Evolutionary conservation across 1,140 invertebrate species (phyloP), one percentile per base, ranked within the genome.

Genomic region (Theocolax elegans): DNA sequence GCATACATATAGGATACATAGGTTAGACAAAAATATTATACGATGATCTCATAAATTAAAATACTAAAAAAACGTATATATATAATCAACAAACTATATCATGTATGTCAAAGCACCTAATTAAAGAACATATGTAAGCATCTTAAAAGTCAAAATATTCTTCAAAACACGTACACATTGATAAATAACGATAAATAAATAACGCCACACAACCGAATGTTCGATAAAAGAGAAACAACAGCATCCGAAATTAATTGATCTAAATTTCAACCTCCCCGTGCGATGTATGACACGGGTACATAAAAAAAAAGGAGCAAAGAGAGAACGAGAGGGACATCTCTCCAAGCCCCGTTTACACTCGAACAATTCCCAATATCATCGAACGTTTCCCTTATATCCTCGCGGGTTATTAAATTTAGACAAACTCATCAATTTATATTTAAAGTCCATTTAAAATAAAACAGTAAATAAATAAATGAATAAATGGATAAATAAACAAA

Each of bases 291-390:
- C 56, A 68, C 66, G 29, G 17, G 27, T 25, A 21, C 31, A 51
- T 27, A 46, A n/a, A 19, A 35, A 44, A 60, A 60, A 51, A 49
- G 31, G 53, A 49, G 21, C 19, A 23, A 31, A 51, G 29, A 60
- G 44, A n/a, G n/a, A n/a, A 27, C 21, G 19, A 25, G 38, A 58
- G 54, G 31, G 31, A 54, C 27, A 29, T 62, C 56, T 44, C 31
- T 68, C 29, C 31, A 40, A 9, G 29, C 29, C 53, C 65, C 51
- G 29, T 58, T 67, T 53, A 68, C 56, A 23, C 54, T 60, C 48
- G n/a, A n/a, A n/a, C n/a, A 59, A 3, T 21, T 3, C 13, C 9
- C 0, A 17, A 53, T 53, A 29, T 29, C 25, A 53, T 0, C 25
- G 0, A n/a, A n/a, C n/a, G n/a, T n/a, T n/a, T n/a, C n/a, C n/a